These are phyloP conservation scores for Batillaria attramentaria DNA, from an alignment of 1,140 invertebrate genomes.

Conservation along the genomic window DNA sequence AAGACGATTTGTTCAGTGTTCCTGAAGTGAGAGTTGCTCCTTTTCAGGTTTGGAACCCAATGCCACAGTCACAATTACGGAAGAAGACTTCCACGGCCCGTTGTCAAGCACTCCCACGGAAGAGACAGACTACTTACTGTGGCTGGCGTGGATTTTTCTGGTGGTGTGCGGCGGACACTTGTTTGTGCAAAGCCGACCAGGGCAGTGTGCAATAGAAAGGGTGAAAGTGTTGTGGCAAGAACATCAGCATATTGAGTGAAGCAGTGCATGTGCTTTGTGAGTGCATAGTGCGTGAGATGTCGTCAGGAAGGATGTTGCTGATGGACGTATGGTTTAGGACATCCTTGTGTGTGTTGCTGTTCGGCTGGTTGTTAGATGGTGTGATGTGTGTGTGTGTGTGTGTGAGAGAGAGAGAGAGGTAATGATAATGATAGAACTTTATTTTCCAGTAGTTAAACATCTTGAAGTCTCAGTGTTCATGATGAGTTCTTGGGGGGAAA, in stretches of 20 bases:
- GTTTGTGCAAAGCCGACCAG: constrained; percentile 84
- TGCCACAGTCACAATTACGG: constrained; percentile 80
- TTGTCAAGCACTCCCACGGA: constrained; percentile 81
- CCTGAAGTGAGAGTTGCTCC: constrained; percentile 1
- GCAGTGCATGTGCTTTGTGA: neutral
- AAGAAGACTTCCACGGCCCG: constrained; percentile 85
- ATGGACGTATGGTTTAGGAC: no score
- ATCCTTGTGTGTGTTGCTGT: no score
- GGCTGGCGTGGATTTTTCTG: constrained; percentile 90
- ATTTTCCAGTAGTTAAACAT: neutral
- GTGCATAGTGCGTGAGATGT: neutral
- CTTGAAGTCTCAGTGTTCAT: no score
- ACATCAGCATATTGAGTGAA: constrained; percentile 78
- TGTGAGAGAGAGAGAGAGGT: neutral
- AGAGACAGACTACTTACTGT: constrained; percentile 86
- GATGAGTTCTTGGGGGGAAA: no score
- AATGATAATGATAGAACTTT: neutral
- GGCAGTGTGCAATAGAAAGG: constrained; percentile 86
- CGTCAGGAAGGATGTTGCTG: neutral
- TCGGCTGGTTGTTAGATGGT: no score
- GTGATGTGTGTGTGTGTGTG: no score
- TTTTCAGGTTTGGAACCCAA: constrained; percentile 77
- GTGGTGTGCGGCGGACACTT: constrained; percentile 83
- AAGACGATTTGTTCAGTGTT: neutral
- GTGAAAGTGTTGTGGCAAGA: constrained; percentile 91